These are phyloP conservation scores for Nyctereutes procyonoides DNA, from an alignment of 2,113 vertebrate species.

Conservation along the genomic window DNA sequence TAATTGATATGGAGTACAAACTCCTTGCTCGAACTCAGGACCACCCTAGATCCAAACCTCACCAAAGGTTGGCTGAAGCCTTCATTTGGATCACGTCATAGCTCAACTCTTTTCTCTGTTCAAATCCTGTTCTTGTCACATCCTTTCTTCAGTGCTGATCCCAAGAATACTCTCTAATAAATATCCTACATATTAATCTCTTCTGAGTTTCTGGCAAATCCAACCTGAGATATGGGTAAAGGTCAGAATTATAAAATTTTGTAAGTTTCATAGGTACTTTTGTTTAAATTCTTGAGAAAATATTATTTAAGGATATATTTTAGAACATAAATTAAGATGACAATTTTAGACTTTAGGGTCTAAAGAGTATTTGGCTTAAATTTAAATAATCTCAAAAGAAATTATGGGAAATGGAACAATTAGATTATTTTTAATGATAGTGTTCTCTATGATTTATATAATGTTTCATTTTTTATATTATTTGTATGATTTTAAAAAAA, in stretches of 20 bases:
- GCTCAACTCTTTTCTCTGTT: not conserved
- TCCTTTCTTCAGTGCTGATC: not conserved
- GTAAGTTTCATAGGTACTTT: not conserved
- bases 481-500: not conserved
- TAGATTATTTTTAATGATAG: not conserved
- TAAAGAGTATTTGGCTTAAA: not conserved
- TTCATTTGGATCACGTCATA: not conserved
- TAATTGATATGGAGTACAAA: not conserved
- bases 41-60: not conserved
- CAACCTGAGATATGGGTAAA: not conserved
- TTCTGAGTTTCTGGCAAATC: not conserved
- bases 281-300: conserved; percentile 23
- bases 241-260: not conserved
- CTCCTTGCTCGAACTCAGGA: not conserved
- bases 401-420: not conserved
- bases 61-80: not conserved
- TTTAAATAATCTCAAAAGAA: not conserved
- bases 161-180: not conserved
- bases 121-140: not conserved
- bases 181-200: not conserved
- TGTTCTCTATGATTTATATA: not conserved
- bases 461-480: not conserved
- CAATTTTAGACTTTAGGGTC: conserved; percentile 19
- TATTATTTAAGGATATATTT: conserved; percentile 28
- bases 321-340: not conserved